Evolutionary conservation across 2,888 invertebrate genomes (phyloP), one percentile per base, ranked within the genome.

Genomic region (Pocota personata): DNA sequence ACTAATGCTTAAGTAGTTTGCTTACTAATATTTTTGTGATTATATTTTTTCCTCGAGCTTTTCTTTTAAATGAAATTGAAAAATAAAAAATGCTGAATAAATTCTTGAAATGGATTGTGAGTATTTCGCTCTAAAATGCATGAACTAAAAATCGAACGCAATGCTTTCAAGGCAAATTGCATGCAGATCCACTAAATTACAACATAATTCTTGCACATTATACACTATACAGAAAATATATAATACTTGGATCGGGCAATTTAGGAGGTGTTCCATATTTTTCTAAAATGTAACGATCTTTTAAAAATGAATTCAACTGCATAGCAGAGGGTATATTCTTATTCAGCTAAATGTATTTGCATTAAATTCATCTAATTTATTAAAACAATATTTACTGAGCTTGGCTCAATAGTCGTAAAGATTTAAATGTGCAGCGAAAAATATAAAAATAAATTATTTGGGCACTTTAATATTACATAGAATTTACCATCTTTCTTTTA

Each of bases 1-100:
- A 78, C 66, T 83, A 73, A 83, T 67, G 72, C 62, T 37, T 75
- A 46, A 46, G 80, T 86, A 86, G 79, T 52, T 80, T 77, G 76
- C 71, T 72, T 86, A 82, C 75, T 84, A 86, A 86, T 55, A 60
- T 35, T 57, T 57, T 58, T 71, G 16, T 69, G 8, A 48, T 40
- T 37, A 35, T 52, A 16, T 32, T 66, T 46, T 3, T 24, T 27
- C 24, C 69, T 40, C 27, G 27, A 40, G 37, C 27, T 52, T 27
- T 35, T 62, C 37, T 64, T 19, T 55, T 10, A 19, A 32, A 66
- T 32, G 19, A 16, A 64, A n/a, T n/a, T n/a, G n/a, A n/a, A 43
- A 37, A 37, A 8, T 12, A 30, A 48, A 4, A 24, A 55, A n/a
- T 43, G 60, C 14, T 37, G 16, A 58, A 43, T 64, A 27, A 46